Percentiles rank a stretch among this genome's conserved stretches.
phyloP scores from a whole-genome alignment of 2,797 vertebrate species.

The Cryptoprocta ferox region DNA sequence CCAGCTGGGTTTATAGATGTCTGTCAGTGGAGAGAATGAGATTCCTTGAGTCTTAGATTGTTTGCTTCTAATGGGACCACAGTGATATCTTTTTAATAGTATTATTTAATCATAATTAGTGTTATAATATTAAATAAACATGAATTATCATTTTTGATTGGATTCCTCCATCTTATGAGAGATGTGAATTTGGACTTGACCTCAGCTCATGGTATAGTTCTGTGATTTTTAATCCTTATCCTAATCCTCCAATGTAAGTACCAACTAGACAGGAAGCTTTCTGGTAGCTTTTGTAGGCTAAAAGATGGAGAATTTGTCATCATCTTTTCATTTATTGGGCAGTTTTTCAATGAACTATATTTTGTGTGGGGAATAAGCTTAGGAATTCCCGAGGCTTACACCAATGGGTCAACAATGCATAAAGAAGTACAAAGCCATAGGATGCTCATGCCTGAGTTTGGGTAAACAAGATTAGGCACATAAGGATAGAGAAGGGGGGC shows the following conservation, averaged over 20 bases:
- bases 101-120: neutral
- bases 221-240: neutral
- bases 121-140: neutral
- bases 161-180: neutral
- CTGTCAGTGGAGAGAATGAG: neutral
- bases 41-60: neutral
- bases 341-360: neutral
- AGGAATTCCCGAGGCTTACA: too few species aligned
- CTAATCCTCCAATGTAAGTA: neutral
- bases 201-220: neutral
- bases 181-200: neutral
- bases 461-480: too few species aligned
- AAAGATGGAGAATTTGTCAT: neutral
- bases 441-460: too few species aligned
- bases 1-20: neutral
- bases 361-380: neutral
- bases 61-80: neutral
- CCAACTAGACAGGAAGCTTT: rapidly evolving
- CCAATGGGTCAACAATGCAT: too few species aligned
- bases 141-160: neutral
- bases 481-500: too few species aligned
- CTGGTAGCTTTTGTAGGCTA: neutral
- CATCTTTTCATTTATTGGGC: neutral
- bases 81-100: neutral
- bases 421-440: too few species aligned